These are phyloP conservation scores for Pyrochroa serraticornis DNA, from an alignment of 2,888 invertebrate genomes.

Conservation along the genomic window DNA sequence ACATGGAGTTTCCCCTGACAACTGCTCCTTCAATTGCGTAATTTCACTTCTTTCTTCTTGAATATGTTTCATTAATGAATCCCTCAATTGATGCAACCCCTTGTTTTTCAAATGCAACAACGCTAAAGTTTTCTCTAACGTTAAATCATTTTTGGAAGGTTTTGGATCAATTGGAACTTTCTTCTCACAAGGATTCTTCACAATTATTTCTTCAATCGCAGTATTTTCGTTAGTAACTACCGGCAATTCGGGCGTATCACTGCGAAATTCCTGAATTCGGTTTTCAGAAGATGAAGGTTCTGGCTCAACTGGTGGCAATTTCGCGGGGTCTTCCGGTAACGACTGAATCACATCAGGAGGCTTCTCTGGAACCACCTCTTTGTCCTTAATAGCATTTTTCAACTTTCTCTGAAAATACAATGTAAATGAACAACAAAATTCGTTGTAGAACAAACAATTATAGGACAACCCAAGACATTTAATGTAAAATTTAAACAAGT, in stretches of 20 bases:
- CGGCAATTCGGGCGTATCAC: conserved; percentile 8
- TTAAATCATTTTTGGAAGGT: conserved; percentile 25
- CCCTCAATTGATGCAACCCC: conserved; percentile 71
- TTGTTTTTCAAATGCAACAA: conserved; percentile 69
- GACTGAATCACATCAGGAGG: conserved; percentile 8
- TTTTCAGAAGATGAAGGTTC: conserved; percentile 1
- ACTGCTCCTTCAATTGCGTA: conserved; percentile 45
- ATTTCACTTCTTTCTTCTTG: conserved; percentile 77
- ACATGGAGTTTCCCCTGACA: conserved; percentile 30
- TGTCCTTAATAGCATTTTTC: conserved; percentile 44
- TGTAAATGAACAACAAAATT: not conserved
- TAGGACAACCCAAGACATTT: no score
- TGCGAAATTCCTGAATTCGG: conserved; percentile 8
- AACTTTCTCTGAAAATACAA: conserved; percentile 42
- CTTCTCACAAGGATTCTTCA: conserved; percentile 14
- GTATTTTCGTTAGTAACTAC: conserved; percentile 3
- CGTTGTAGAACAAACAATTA: no score
- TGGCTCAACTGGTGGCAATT: conserved; percentile 2
- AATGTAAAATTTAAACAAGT: no score
- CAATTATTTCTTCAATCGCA: conserved; percentile 21
- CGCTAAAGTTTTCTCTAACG: conserved; percentile 31
- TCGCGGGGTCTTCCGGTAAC: not conserved
- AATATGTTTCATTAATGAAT: conserved; percentile 71
- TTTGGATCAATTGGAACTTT: not conserved
- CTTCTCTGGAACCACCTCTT: conserved; percentile 33